These are phyloP conservation scores for Nymphalis polychloros DNA, from an alignment of 2,888 invertebrate species.

Conservation along the genomic window DNA sequence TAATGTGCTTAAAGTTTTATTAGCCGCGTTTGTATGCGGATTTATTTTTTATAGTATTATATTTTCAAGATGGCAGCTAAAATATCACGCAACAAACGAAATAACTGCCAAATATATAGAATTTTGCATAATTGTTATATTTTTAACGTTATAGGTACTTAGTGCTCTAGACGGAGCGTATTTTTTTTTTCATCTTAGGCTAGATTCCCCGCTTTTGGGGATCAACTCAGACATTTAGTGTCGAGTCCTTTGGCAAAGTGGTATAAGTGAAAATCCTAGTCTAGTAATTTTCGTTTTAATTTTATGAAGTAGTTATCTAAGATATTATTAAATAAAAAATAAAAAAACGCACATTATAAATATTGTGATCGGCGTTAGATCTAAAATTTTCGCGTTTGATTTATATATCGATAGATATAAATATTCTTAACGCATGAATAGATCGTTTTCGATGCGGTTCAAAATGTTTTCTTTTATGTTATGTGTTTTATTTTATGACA, in stretches of 20 bases:
- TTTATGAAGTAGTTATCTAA: constrained; percentile 45
- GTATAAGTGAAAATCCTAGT: constrained; percentile 45
- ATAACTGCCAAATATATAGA: constrained; percentile 52
- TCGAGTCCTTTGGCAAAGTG: constrained; percentile 44
- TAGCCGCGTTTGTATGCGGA: constrained; percentile 39
- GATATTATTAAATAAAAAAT: constrained; percentile 11
- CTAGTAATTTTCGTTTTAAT: constrained; percentile 40
- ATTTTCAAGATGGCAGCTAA: constrained; percentile 51
- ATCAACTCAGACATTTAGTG: constrained; percentile 37
- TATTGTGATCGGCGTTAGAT: neutral
- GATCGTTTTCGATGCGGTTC: constrained; percentile 22
- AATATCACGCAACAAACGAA: constrained; percentile 38
- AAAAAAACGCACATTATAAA: constrained; percentile 22
- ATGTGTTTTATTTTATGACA: no score
- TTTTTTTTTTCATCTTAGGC: constrained; percentile 42
- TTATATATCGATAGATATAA: constrained; percentile 74
- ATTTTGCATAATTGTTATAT: constrained; percentile 47
- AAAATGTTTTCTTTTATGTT: neutral
- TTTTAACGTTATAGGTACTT: constrained; percentile 52
- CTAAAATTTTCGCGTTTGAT: constrained; percentile 58
- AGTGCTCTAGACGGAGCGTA: constrained; percentile 41
- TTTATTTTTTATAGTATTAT: constrained; percentile 55
- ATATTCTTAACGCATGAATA: constrained; percentile 56
- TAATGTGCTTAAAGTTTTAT: constrained; percentile 57
- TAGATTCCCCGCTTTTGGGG: constrained; percentile 41